Percentiles rank a stretch among this genome's conserved stretches.
phyloP scores from a whole-genome alignment of 2,797 vertebrate genomes.

The Phataginus tetradactyla region DNA sequence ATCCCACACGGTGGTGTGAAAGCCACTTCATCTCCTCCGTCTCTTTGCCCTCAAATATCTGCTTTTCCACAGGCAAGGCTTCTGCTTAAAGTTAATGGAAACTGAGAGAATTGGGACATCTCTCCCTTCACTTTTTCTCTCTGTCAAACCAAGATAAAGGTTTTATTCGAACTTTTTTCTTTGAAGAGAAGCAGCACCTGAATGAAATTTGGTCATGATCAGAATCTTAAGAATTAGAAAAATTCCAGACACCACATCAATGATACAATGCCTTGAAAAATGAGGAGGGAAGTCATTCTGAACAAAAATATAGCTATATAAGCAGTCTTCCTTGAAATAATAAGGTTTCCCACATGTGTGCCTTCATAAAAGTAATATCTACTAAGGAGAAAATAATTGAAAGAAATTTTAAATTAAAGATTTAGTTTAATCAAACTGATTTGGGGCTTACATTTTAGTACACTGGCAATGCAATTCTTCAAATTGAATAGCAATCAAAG shows the following conservation, averaged over 20 bases:
- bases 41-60: constrained; percentile 9
- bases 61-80: constrained; percentile 53
- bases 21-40: constrained; percentile 44
- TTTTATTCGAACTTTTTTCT: constrained; percentile 66
- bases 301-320: neutral
- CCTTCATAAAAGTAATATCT: constrained; percentile 8
- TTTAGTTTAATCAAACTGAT: constrained; percentile 36
- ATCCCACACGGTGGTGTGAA: neutral
- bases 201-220: constrained; percentile 57
- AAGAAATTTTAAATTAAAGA: constrained; percentile 40
- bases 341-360: neutral
- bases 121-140: constrained; percentile 59
- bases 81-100: constrained; percentile 68
- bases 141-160: constrained; percentile 74
- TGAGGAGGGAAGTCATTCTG: neutral
- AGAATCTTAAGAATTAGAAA: constrained; percentile 63
- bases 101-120: constrained; percentile 59
- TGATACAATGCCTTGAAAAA: neutral
- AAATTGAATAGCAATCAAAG: neutral
- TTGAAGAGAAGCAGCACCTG: constrained; percentile 53
- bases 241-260: constrained; percentile 31
- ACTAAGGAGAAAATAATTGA: neutral
- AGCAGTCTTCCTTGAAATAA: constrained; percentile 38
- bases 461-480: neutral
- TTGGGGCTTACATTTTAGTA: neutral